These are phyloP conservation scores for Danio tinwini DNA, from an alignment of 2,797 vertebrate species.

Conservation along the genomic window DNA sequence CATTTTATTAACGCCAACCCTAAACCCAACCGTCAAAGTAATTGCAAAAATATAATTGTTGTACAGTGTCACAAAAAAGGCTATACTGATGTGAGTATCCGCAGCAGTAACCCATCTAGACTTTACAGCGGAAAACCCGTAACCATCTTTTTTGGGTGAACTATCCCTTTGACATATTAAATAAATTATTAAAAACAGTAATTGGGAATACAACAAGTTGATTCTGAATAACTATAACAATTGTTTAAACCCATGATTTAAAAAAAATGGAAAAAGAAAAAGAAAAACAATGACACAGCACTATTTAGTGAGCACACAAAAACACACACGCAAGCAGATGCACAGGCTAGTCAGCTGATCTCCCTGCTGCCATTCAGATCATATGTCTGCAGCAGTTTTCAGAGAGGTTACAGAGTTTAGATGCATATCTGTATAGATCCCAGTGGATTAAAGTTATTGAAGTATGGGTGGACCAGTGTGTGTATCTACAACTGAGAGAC, in stretches of 20 bases:
- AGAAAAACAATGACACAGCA: neutral
- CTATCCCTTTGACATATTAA: too few relatives aligned
- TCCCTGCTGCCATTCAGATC: neutral
- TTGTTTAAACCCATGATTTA: neutral
- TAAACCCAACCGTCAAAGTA: too few relatives aligned
- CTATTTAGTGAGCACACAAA: slow-evolving; percentile 33
- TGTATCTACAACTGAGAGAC: slow-evolving; percentile 3
- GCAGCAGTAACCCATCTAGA: too few relatives aligned
- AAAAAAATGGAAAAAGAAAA: neutral
- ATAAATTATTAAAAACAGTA: neutral
- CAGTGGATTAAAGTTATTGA: neutral
- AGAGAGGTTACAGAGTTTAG: neutral
- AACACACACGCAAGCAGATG: neutral
- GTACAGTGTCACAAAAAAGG: too few relatives aligned
- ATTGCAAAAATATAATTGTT: too few relatives aligned
- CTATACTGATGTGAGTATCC: too few relatives aligned
- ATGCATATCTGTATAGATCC: neutral
- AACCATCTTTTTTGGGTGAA: neutral
- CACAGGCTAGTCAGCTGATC: neutral
- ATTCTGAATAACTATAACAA: neutral
- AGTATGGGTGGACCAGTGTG: neutral
- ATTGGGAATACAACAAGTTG: neutral
- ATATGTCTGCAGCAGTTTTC: neutral
- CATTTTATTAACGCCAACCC: too few relatives aligned
- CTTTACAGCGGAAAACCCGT: too few relatives aligned